phyloP scores from a whole-genome alignment of 2,113 vertebrate genomes.

The Narcine bancroftii region DNA sequence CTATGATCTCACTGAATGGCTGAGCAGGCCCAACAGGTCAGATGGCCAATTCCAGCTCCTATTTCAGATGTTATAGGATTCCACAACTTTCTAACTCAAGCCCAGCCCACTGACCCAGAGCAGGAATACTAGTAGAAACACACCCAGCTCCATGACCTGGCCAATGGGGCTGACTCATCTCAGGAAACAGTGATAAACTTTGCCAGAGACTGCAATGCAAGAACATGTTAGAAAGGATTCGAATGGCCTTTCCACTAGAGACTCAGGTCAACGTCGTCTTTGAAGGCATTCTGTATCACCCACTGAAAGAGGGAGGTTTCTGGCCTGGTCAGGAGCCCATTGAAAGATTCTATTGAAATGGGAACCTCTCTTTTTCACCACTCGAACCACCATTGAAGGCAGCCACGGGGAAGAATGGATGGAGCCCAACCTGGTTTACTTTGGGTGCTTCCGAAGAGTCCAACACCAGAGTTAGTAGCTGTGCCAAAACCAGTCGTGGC shows the following conservation, averaged over 20 bases:
- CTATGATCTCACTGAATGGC: too few relatives aligned
- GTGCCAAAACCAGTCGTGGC: conserved; percentile 74
- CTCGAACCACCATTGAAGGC: neutral
- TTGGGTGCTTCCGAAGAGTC: conserved; percentile 80
- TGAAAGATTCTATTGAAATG: neutral
- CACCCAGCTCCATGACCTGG: neutral
- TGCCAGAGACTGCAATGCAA: neutral
- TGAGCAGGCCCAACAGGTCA: too few relatives aligned
- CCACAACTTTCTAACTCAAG: neutral
- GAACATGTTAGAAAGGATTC: neutral
- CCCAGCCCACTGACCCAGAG: neutral
- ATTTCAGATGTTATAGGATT: too few relatives aligned
- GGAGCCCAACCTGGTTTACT: conserved; percentile 74
- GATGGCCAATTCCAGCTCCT: too few relatives aligned
- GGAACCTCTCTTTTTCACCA: neutral
- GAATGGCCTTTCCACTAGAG: neutral
- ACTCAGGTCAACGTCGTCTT: neutral
- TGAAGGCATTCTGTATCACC: neutral
- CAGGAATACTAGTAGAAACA: neutral
- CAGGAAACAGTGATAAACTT: neutral
- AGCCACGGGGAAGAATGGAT: neutral
- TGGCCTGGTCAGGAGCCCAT: too few relatives aligned
- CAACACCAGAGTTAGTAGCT: conserved; percentile 62
- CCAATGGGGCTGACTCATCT: too few relatives aligned
- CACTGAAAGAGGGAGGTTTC: too few relatives aligned